Evolutionary conservation across 2,888 invertebrate genomes (phyloP).

Genomic region (Cephonodes hylas): DNA sequence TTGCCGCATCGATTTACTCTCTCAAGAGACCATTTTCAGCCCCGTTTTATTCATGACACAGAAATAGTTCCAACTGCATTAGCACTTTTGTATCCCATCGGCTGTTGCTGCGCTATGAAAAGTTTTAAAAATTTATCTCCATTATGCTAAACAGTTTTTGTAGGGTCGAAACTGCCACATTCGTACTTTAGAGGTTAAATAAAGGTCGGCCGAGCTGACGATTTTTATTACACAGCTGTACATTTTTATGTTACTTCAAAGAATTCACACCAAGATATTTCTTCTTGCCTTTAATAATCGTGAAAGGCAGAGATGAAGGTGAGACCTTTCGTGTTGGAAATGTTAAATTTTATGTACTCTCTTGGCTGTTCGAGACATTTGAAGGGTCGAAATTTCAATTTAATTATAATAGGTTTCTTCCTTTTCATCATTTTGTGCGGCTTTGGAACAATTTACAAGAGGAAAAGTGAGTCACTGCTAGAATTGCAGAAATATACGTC

Average conservation of each 20-base stretch:
- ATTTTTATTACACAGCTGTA: conserved; percentile 32
- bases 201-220: conserved; percentile 18
- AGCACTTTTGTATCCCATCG: conserved; percentile 4
- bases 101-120: not conserved
- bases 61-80: conserved; percentile 1
- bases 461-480: not conserved
- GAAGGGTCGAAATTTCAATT: conserved; percentile 12
- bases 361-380: conserved; percentile 12
- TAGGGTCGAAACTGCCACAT: not conserved
- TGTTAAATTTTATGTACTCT: conserved; percentile 18
- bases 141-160: not conserved
- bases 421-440: not conserved
- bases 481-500: not conserved
- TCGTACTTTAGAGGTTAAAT: conserved; percentile 15
- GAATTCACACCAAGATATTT: conserved; percentile 33
- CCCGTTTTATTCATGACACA: not conserved
- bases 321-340: conserved; percentile 26
- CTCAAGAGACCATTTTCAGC: conserved; percentile 2
- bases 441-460: not conserved
- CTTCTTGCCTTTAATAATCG: conserved; percentile 34
- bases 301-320: conserved; percentile 27
- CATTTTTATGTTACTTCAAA: conserved; percentile 41
- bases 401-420: conserved; percentile 8
- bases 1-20: conserved; percentile 9
- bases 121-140: not conserved